Evolutionary conservation across 1,140 invertebrate genomes (phyloP).

Genomic region (Bombus fervidus): DNA sequence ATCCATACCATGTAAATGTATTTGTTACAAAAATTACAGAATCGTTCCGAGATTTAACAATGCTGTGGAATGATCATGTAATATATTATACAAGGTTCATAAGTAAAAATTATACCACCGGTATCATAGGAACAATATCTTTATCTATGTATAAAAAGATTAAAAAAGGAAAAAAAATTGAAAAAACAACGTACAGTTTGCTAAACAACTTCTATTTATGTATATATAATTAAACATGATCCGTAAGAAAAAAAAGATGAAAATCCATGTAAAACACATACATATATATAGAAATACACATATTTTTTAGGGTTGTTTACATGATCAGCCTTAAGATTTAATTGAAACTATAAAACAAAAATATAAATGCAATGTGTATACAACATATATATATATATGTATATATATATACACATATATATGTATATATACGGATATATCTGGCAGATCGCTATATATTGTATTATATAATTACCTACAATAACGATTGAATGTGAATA

Average conservation of each 20-base stretch:
- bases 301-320: conserved; percentile 84
- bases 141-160: conserved; percentile 71
- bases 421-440: conserved; percentile 60
- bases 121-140: conserved; percentile 75
- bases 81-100: conserved; percentile 71
- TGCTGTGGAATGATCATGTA: conserved; percentile 60
- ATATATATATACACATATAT: conserved; percentile 21
- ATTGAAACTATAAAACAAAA: conserved; percentile 69
- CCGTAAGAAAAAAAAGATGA: conserved; percentile 28
- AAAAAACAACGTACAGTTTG: conserved; percentile 75
- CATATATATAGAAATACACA: conserved; percentile 81
- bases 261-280: conserved; percentile 67
- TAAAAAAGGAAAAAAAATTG: conserved; percentile 44
- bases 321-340: conserved; percentile 82
- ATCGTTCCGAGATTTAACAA: conserved; percentile 71
- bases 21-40: conserved; percentile 72
- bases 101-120: conserved; percentile 71
- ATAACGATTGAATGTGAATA: conserved; percentile 69
- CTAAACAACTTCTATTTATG: conserved; percentile 82
- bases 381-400: conserved; percentile 64
- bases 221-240: conserved; percentile 68
- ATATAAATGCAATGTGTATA: conserved; percentile 67
- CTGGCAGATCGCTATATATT: conserved; percentile 70
- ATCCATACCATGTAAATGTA: conserved; percentile 73
- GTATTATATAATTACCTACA: conserved; percentile 72